phyloP scores from a whole-genome alignment of 2,888 invertebrate species.

The Holacanthella duospinosa region DNA sequence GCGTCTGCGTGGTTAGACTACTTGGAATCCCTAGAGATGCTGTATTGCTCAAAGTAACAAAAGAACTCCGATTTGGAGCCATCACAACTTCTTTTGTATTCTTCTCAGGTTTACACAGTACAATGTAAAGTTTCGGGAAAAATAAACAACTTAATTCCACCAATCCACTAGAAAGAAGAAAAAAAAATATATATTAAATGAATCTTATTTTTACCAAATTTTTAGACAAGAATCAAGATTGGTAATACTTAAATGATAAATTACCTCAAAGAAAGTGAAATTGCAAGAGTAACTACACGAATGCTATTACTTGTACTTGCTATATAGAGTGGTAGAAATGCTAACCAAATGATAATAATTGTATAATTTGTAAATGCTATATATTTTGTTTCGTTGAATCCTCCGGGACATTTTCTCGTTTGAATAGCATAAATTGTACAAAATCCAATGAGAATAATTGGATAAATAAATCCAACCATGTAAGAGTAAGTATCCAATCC shows the following conservation, averaged over 20 bases:
- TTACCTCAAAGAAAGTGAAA: slow-evolving; percentile 46
- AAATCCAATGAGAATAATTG: slow-evolving; percentile 46
- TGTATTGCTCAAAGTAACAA: slow-evolving; percentile 31
- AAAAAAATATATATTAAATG: not conserved
- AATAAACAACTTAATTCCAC: slow-evolving; percentile 49
- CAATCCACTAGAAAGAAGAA: slow-evolving; percentile 41
- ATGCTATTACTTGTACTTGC: slow-evolving; percentile 46
- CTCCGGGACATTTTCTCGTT: slow-evolving; percentile 50
- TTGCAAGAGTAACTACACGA: slow-evolving; percentile 46
- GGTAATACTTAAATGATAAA: slow-evolving; percentile 7
- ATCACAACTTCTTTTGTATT: slow-evolving; percentile 51
- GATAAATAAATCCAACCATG: slow-evolving; percentile 46
- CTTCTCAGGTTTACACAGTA: slow-evolving; percentile 49
- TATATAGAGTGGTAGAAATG: slow-evolving; percentile 49
- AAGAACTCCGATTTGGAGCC: slow-evolving; percentile 41
- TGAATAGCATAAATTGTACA: slow-evolving; percentile 50
- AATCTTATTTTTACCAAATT: slow-evolving; percentile 1
- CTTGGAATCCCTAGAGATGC: slow-evolving; percentile 16
- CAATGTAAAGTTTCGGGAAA: slow-evolving; percentile 50
- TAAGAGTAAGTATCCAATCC: slow-evolving; percentile 47
- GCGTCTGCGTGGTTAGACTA: not conserved
- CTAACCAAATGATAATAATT: slow-evolving; percentile 49
- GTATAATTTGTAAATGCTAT: slow-evolving; percentile 51
- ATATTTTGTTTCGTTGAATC: slow-evolving; percentile 50
- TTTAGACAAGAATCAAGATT: no score